A percentile compares a stretch with the other conserved stretches of the same genome.
Evolutionary conservation across 2,113 vertebrate genomes (phyloP).

Genomic region (Podarcis raffonei): DNA sequence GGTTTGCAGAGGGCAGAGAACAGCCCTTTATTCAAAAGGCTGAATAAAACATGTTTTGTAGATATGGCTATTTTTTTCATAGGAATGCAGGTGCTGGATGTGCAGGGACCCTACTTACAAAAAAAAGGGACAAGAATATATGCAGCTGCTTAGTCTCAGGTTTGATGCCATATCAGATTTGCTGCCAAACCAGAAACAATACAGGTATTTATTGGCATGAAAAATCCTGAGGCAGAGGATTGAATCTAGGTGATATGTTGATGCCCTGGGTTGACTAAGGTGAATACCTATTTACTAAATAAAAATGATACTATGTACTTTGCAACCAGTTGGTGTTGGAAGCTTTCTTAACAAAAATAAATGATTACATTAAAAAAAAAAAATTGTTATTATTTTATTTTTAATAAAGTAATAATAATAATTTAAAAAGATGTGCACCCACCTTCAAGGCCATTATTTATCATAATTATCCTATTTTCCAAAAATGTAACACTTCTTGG

Average conservation of each 20-base stretch:
- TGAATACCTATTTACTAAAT: neutral
- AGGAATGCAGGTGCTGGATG: too few species aligned
- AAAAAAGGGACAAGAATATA: too few species aligned
- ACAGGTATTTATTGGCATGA: too few species aligned
- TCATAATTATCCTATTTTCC: too few species aligned
- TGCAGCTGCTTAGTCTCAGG: neutral
- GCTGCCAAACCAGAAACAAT: neutral
- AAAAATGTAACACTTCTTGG: too few species aligned
- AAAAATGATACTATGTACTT: neutral
- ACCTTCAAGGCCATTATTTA: too few species aligned
- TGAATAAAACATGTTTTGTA: neutral
- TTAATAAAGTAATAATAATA: too few species aligned
- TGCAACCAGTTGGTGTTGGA: neutral
- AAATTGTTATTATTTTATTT: too few species aligned
- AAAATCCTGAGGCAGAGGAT: neutral
- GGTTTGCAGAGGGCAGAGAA: too few species aligned
- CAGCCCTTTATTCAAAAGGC: neutral
- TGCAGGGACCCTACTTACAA: neutral
- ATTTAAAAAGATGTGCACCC: too few species aligned
- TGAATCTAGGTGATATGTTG: neutral
- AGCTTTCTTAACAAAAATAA: conserved; percentile 24
- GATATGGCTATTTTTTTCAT: neutral
- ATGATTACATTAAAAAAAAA: neutral
- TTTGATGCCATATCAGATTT: neutral
- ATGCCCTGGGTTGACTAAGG: neutral